Conservation (phyloP, 1,140 invertebrate genomes). For the Thaumetopoea pityocampa region DNA sequence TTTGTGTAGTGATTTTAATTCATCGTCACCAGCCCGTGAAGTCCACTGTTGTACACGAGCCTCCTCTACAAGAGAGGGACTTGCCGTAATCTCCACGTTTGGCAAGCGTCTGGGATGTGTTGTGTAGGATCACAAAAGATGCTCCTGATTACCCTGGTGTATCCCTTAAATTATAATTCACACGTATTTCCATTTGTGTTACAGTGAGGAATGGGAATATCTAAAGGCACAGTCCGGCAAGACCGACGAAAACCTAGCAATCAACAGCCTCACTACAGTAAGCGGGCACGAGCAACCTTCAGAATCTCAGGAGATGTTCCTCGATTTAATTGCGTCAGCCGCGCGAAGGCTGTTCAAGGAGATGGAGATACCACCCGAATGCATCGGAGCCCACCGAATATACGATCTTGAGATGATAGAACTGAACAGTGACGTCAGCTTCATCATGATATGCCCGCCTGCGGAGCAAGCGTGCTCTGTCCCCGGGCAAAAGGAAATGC, state of each 20-base stretch:
- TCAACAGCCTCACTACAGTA: constrained; percentile 68
- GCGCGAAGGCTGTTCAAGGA: constrained; percentile 84
- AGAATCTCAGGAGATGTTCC: constrained; percentile 87
- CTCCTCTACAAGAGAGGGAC: too few species aligned
- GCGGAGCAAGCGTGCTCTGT: constrained; percentile 93
- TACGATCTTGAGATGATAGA: constrained; percentile 96
- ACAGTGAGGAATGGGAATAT: constrained; percentile 94
- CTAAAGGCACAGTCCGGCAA: constrained; percentile 78
- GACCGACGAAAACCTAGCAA: constrained; percentile 61
- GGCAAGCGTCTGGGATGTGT: too few species aligned
- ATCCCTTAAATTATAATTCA: too few species aligned
- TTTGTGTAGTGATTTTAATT: too few species aligned
- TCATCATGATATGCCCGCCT: constrained; percentile 92
- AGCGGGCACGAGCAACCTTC: constrained; percentile 74
- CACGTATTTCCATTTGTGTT: constrained; percentile 39
- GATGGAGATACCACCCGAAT: constrained; percentile 85
- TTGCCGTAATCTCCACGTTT: too few species aligned
- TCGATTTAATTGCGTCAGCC: constrained; percentile 83
- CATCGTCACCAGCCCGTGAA: too few species aligned
- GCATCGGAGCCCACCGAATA: constrained; percentile 83
- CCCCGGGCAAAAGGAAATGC: constrained; percentile 88
- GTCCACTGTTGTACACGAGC: too few species aligned
- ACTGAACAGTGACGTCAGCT: constrained; percentile 89
- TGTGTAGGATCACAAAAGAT: too few species aligned
- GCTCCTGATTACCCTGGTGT: too few species aligned